Base-by-base conservation (phyloP, 2,888 invertebrate species). In the Eucriotettix oculatus region DNA sequence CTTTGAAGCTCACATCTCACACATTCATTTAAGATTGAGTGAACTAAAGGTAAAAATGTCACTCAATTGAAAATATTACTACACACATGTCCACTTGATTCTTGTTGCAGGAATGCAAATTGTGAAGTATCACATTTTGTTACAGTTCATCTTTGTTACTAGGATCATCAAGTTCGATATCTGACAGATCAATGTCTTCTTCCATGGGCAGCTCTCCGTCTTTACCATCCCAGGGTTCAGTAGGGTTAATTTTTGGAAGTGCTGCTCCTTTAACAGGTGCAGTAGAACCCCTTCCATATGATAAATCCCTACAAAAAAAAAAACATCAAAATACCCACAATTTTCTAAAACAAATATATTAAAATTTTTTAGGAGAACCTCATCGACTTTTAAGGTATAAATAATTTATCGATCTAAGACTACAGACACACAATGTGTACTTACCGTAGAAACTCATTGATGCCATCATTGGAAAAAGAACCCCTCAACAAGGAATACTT, bases 401-500 rank as follows among this genome's bases (percentile, higher is more conserved):
- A 5, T 52, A 7, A 16, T 14, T 56, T 16, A 17, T 53, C 7
- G 29, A 29, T 29, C 29, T 29, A 29, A 29, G 29, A 29, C n/a
- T n/a, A n/a, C n/a, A n/a, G n/a, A n/a, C n/a, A n/a, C 29, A 29
- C 3, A 29, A 29, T 29, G 7, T 48, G 3, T 48, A 48, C 48
- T 64, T 68, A 75, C 73, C 77, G 70, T 56, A 98, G 79, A 77
- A 98, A 99, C 74, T 97, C 97, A 69, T 90, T 87, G 72, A 99
- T 94, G 64, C 99, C 99, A 63, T 87, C 87, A 69, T 87, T 84
- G 0, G 93, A 93, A 78, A 97, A 99, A 29, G 97, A 88, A 12
- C 97, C 98, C 67, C 90, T 80, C 1, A 99, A 79, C 10, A 92
- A 80, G 0, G 97, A 90, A 77, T 89, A 99, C 73, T 97, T 97